These are phyloP conservation scores for Agapornis roseicollis DNA, from an alignment of 2,113 vertebrate genomes.

Conservation along the genomic window DNA sequence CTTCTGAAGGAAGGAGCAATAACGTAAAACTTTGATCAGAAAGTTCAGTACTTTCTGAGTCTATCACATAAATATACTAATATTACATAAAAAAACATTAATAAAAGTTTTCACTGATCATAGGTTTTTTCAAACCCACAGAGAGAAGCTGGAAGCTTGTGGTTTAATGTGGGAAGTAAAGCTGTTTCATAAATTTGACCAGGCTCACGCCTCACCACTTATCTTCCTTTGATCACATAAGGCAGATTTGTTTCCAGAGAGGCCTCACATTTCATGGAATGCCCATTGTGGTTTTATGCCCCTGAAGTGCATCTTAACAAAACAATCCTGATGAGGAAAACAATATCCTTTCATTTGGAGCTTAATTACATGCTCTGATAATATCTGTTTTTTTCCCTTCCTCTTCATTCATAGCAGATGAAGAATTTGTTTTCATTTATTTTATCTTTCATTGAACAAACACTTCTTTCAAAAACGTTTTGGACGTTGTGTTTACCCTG, in stretches of 20 bases:
- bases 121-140: neutral
- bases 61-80: neutral
- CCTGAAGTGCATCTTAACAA: constrained; percentile 21
- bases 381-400: neutral
- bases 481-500: neutral
- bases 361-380: constrained; percentile 24
- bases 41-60: neutral
- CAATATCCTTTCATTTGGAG: constrained; percentile 13
- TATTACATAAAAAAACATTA: neutral
- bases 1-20: neutral
- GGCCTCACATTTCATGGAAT: neutral
- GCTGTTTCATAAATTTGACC: neutral
- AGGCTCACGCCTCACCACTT: neutral
- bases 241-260: neutral
- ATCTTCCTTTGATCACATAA: constrained; percentile 11
- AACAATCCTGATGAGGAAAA: constrained; percentile 1
- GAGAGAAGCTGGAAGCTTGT: neutral
- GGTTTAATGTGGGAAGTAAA: neutral
- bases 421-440: constrained; percentile 7
- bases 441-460: constrained; percentile 16
- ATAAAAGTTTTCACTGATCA: neutral
- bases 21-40: neutral
- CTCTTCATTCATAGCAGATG: neutral
- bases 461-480: constrained; percentile 1
- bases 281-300: neutral